A percentile compares a stretch with the other conserved stretches of the same genome.
phyloP scores from a whole-genome alignment of 1,140 invertebrate species.

The Tenebrio molitor region DNA sequence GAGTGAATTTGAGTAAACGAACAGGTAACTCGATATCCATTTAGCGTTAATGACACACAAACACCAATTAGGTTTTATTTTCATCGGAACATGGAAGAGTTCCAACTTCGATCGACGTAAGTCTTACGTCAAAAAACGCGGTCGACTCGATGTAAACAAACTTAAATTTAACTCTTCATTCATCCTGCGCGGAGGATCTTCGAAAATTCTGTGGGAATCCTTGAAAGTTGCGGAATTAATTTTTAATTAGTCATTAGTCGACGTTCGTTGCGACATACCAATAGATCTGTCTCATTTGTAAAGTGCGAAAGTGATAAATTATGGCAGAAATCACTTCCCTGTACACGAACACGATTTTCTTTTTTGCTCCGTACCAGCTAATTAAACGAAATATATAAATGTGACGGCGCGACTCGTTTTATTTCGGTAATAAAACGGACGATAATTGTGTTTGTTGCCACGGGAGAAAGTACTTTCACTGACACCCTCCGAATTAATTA shows the following conservation, averaged over 20 bases:
- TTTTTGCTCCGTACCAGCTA: too few species aligned
- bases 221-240: constrained; percentile 27
- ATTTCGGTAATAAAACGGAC: too few species aligned
- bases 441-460: too few species aligned
- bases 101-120: constrained; percentile 8
- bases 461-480: too few species aligned
- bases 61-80: constrained; percentile 5
- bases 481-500: too few species aligned
- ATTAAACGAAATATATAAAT: too few species aligned
- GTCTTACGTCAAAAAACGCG: constrained; percentile 14
- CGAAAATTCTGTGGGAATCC: constrained; percentile 14
- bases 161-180: constrained; percentile 32
- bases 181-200: constrained; percentile 4
- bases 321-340: constrained; percentile 4
- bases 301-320: constrained; percentile 33
- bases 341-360: not conserved
- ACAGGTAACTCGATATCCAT: not conserved
- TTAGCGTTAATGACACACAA: not conserved
- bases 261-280: constrained; percentile 28
- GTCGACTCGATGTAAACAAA: constrained; percentile 9
- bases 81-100: not conserved
- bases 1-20: not conserved
- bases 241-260: constrained; percentile 9
- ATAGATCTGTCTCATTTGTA: constrained; percentile 17
- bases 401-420: too few species aligned